Evolutionary conservation across 2,797 vertebrate species (phyloP), one percentile per base, ranked within the genome.

Genomic region (Phataginus tetradactyla): DNA sequence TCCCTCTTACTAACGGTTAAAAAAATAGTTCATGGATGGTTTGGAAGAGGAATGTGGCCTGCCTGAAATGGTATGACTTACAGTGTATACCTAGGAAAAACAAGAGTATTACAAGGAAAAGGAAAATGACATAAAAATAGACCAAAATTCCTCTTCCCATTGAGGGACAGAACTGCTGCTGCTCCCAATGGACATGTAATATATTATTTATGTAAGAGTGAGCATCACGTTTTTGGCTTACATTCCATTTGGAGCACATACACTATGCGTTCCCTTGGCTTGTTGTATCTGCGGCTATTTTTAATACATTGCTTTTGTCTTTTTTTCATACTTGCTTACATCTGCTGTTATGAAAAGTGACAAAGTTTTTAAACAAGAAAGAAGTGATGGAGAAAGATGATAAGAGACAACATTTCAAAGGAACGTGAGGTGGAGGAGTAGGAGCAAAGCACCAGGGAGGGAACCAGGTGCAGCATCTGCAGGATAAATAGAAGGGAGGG

Each of bases 281-380:
- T 95, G 90, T 89, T 96, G 83, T 92, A 83, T 86, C 85, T 90
- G 45, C 90, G 79, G 57, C 74, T 92, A 94, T 96, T 97, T 97
- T 94, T 95, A 97, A 97, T 96, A 93, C 32, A 57, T 83, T 96
- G 68, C 75, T 96, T 94, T 94, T 96, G 94, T 96, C 75, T 96
- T 88, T 86, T 88, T 86, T 86, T 81, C 92, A 74, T 96, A 63
- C 91, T 89, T 97, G 68, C 92, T 97, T 96, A 86, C 68, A 94
- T 95, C 95, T 97, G 87, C 85, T 96, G 95, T 96, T 96, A 93
- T 87, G 87, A 96, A 97, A 96, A 96, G 84, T 93, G 91, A 95
- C 95, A 71, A 86, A 96, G 81, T 94, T 97, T 97, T 97, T 89
- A 96, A 97, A 94, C 96, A 94, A 63, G 68, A 95, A 94, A 93